These are phyloP conservation scores for Crambe crambe DNA, from an alignment of 37 sponge, comb jelly and placozoan genomes.

Conservation along the genomic window DNA sequence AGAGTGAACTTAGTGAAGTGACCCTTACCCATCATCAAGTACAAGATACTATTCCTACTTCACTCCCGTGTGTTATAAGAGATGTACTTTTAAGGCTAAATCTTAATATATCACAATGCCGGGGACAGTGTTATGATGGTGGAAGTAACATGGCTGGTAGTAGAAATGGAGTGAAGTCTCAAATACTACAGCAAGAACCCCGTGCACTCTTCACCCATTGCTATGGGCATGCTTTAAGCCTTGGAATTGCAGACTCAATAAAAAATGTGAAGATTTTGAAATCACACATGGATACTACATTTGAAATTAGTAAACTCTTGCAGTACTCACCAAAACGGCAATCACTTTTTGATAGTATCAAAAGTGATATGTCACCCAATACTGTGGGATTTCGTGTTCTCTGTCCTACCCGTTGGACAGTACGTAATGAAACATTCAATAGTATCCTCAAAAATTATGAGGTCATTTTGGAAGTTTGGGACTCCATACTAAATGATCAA, in stretches of 20 bases:
- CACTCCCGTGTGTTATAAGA: too few species aligned
- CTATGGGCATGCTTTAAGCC: slow-evolving; percentile 58
- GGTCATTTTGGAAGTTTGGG: slow-evolving; percentile 42
- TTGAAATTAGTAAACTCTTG: slow-evolving; percentile 51
- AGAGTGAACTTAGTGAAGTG: too few species aligned
- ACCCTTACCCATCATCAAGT: too few species aligned
- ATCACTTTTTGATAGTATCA: too few species aligned
- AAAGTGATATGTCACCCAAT: too few species aligned
- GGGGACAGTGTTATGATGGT: slow-evolving; percentile 58
- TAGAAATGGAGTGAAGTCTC: slow-evolving; percentile 39
- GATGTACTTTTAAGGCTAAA: too few species aligned
- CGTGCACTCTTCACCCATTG: slow-evolving; percentile 40
- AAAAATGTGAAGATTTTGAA: too few species aligned
- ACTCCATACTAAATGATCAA: background rate
- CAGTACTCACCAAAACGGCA: slow-evolving; percentile 50
- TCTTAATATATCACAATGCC: too few species aligned
- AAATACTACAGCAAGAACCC: slow-evolving; percentile 45
- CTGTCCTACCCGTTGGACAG: slow-evolving; percentile 56
- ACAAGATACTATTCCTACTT: too few species aligned
- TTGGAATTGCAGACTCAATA: too few species aligned
- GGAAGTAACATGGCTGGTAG: slow-evolving; percentile 36
- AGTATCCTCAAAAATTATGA: slow-evolving; percentile 38
- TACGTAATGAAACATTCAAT: slow-evolving; percentile 23
- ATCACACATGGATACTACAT: slow-evolving; percentile 31
- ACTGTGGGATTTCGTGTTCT: too few species aligned